These are phyloP conservation scores for Tetraneura akinire DNA, from an alignment of 1,140 invertebrate genomes.

Conservation along the genomic window DNA sequence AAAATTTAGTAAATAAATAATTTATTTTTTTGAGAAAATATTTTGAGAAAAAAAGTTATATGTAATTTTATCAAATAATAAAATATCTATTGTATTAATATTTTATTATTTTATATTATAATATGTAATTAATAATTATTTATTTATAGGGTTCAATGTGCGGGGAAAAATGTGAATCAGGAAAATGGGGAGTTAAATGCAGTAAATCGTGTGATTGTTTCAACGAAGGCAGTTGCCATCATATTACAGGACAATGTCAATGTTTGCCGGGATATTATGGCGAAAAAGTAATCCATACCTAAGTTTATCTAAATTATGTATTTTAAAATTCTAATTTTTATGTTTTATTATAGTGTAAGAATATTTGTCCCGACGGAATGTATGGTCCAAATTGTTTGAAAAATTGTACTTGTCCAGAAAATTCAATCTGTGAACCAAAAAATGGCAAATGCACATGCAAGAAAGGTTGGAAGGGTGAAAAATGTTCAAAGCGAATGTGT, in stretches of 20 bases:
- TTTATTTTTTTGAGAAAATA: no score
- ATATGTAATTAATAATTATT: not conserved
- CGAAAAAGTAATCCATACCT: slow-evolving; percentile 66
- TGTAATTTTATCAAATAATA: no score
- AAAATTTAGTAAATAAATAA: no score
- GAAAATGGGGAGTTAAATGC: slow-evolving; percentile 77
- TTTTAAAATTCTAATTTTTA: not conserved
- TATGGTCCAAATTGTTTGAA: slow-evolving; percentile 77
- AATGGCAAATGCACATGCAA: slow-evolving; percentile 74
- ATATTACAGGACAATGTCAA: slow-evolving; percentile 73
- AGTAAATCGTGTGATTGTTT: slow-evolving; percentile 79
- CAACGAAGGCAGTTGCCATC: slow-evolving; percentile 80
- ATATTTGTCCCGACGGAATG: slow-evolving; percentile 72
- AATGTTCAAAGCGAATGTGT: slow-evolving; percentile 72
- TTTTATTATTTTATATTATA: not conserved
- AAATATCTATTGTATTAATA: no score
- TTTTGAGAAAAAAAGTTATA: no score
- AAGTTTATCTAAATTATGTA: not conserved
- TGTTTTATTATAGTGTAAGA: slow-evolving; percentile 67
- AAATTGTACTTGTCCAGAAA: slow-evolving; percentile 71
- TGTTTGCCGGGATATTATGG: slow-evolving; percentile 77
- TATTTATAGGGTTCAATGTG: slow-evolving; percentile 69
- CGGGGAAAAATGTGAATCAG: slow-evolving; percentile 72
- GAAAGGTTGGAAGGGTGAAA: slow-evolving; percentile 74
- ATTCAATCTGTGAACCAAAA: slow-evolving; percentile 69